Evolutionary conservation across 2,888 invertebrate genomes (phyloP).

Genomic region (Xestia xanthographa): DNA sequence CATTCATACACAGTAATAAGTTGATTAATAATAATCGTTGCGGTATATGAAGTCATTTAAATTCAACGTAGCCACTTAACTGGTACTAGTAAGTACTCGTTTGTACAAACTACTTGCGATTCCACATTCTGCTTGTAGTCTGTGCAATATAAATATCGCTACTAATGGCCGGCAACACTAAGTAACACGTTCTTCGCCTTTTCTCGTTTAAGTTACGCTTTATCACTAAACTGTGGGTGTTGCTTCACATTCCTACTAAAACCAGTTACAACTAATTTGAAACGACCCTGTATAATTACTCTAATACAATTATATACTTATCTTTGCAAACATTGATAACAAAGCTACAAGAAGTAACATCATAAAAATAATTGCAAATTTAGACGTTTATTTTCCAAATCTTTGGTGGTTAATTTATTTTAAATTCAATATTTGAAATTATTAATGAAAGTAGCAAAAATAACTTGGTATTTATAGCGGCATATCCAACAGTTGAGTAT

Average conservation of each 20-base stretch:
- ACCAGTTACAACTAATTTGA: conserved; percentile 65
- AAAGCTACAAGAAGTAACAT: conserved; percentile 56
- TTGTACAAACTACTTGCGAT: conserved; percentile 53
- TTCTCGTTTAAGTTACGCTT: conserved; percentile 47
- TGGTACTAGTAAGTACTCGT: conserved; percentile 68
- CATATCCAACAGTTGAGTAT: conserved; percentile 72
- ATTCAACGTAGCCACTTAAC: conserved; percentile 57
- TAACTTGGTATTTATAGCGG: conserved; percentile 58
- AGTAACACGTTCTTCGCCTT: conserved; percentile 50
- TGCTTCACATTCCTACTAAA: conserved; percentile 61
- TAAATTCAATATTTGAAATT: conserved; percentile 52
- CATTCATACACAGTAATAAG: conserved; percentile 47
- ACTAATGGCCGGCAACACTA: conserved; percentile 58
- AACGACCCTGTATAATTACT: conserved; percentile 67
- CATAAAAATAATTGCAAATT: conserved; percentile 62
- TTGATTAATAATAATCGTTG: conserved; percentile 47
- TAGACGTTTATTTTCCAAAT: conserved; percentile 72
- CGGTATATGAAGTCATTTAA: conserved; percentile 58
- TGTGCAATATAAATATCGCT: conserved; percentile 56
- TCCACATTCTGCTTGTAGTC: conserved; percentile 45
- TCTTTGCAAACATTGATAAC: conserved; percentile 56
- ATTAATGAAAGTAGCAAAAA: conserved; percentile 53
- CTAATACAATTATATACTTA: conserved; percentile 63
- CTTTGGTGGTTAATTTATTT: conserved; percentile 79
- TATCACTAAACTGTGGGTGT: conserved; percentile 56